These are phyloP conservation scores for Argyresthia albistria DNA, from an alignment of 2,888 invertebrate genomes.

Conservation along the genomic window DNA sequence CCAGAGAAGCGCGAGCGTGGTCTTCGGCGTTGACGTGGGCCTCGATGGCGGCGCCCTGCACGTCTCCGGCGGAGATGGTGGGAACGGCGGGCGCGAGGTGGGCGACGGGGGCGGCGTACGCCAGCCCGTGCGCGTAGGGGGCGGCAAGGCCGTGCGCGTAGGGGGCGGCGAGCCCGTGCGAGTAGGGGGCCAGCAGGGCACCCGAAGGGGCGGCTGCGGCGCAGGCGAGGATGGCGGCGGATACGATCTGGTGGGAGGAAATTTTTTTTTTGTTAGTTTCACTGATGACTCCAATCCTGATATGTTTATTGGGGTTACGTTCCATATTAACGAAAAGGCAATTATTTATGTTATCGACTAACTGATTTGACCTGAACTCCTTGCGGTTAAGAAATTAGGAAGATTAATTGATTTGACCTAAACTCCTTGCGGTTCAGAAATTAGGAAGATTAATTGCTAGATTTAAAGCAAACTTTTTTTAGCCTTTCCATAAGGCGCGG, in stretches of 20 bases:
- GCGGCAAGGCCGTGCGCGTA: conserved; percentile 26
- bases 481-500: too few relatives aligned
- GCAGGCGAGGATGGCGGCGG: conserved; percentile 58
- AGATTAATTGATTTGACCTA: too few relatives aligned
- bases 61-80: conserved; percentile 60
- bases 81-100: conserved; percentile 35
- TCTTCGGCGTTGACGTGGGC: conserved; percentile 58
- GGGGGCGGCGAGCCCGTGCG: conserved; percentile 42
- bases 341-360: background rate
- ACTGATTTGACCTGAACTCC: too few relatives aligned
- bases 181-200: conserved; percentile 24
- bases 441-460: too few relatives aligned
- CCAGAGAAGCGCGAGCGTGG: conserved; percentile 57
- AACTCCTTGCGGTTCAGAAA: too few relatives aligned
- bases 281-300: too few relatives aligned
- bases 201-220: conserved; percentile 19
- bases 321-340: too few relatives aligned
- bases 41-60: conserved; percentile 57
- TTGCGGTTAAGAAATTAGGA: too few relatives aligned
- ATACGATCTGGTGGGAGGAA: conserved; percentile 57
- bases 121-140: conserved; percentile 21
- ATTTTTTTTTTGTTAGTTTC: too few relatives aligned
- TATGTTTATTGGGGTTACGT: too few relatives aligned
- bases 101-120: conserved; percentile 26
- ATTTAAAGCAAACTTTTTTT: too few relatives aligned